Evolutionary conservation across 2,888 invertebrate species (phyloP).

Genomic region (Coelinius sp.): DNA sequence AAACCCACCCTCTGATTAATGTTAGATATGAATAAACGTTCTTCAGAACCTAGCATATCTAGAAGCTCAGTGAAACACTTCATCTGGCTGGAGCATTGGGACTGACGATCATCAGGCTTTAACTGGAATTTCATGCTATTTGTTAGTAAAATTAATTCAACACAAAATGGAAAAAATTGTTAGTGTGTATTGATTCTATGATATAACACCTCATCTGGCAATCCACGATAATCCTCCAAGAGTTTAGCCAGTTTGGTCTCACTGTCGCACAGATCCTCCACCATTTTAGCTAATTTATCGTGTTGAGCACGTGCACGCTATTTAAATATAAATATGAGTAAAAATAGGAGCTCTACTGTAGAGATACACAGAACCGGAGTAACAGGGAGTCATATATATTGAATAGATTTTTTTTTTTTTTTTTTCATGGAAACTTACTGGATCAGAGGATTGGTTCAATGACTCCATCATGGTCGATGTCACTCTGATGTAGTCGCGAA

Average conservation of each 20-base stretch:
- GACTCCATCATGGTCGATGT: constrained; percentile 80
- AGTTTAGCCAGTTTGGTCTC: constrained; percentile 78
- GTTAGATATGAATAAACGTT: constrained; percentile 54
- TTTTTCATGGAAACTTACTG: constrained; percentile 71
- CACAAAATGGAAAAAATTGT: constrained; percentile 11
- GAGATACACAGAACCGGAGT: not conserved
- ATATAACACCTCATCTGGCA: constrained; percentile 59
- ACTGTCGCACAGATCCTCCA: constrained; percentile 80
- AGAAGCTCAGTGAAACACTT: constrained; percentile 57
- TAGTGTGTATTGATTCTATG: constrained; percentile 32
- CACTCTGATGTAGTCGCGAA: constrained; percentile 81
- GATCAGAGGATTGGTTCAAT: constrained; percentile 79
- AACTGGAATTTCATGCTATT: constrained; percentile 60
- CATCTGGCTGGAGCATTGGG: constrained; percentile 70
- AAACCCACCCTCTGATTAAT: constrained; percentile 57
- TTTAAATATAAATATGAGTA: constrained; percentile 18
- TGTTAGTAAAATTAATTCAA: constrained; percentile 41
- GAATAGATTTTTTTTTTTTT: not conserved
- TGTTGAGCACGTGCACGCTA: constrained; percentile 69
- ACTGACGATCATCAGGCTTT: constrained; percentile 70
- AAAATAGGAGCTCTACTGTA: constrained; percentile 23
- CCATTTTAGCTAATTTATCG: constrained; percentile 78
- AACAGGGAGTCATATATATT: not conserved
- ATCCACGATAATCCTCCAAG: constrained; percentile 69
- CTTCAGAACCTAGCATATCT: constrained; percentile 57